These are phyloP conservation scores for Hippopotamyrus pictus DNA, from an alignment of 2,797 vertebrate species.

Conservation along the genomic window DNA sequence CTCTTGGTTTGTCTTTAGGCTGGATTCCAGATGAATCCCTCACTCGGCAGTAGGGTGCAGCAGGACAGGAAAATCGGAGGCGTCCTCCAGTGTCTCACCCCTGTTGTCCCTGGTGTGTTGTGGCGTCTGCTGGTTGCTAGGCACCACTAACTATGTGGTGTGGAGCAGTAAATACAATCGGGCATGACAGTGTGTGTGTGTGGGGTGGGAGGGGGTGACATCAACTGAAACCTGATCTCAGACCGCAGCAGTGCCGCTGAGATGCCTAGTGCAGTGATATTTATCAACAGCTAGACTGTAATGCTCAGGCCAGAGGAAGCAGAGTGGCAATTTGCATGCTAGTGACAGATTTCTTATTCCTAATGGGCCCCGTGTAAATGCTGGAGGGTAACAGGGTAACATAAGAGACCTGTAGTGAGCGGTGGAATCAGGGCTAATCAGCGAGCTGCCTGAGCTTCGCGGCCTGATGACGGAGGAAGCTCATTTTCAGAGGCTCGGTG, in stretches of 20 bases:
- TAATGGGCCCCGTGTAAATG: neutral
- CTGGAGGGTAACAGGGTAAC: neutral
- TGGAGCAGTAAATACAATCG: constrained; percentile 15
- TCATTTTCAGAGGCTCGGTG: neutral
- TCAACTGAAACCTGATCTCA: constrained; percentile 27
- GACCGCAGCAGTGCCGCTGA: neutral
- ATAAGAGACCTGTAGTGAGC: neutral
- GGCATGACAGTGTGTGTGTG: neutral
- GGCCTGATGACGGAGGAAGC: neutral
- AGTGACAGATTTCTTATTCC: neutral
- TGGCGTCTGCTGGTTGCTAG: constrained; percentile 56
- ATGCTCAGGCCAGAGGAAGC: neutral
- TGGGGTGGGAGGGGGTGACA: neutral
- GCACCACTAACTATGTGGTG: constrained; percentile 44
- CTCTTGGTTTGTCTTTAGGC: neutral
- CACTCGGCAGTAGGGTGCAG: neutral
- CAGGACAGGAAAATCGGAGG: neutral
- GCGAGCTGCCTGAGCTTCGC: neutral
- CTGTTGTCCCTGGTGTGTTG: constrained; percentile 11
- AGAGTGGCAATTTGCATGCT: neutral
- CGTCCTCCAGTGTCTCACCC: neutral
- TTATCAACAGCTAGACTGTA: neutral
- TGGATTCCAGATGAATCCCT: neutral
- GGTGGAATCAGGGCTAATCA: neutral
- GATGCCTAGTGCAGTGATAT: neutral